Percentiles rank a stretch among this genome's conserved stretches.
Evolutionary conservation across 1,140 invertebrate species (phyloP).

Genomic region (Cotesia chilonis): DNA sequence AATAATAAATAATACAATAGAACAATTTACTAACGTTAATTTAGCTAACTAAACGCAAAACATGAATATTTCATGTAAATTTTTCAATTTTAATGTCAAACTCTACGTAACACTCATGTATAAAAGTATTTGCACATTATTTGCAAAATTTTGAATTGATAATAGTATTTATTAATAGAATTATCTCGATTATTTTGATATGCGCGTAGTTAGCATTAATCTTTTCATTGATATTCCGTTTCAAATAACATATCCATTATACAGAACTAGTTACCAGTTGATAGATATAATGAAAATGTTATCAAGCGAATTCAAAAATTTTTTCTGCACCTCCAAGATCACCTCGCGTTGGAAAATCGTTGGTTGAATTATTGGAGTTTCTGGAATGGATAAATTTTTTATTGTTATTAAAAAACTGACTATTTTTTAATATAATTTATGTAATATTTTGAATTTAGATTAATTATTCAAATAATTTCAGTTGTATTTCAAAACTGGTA

Average conservation of each 20-base stretch:
- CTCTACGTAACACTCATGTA: constrained; percentile 22
- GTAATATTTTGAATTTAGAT: too few relatives aligned
- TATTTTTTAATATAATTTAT: constrained; percentile 8
- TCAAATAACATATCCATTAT: constrained; percentile 8
- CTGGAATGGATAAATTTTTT: constrained; percentile 41
- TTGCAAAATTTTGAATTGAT: background rate
- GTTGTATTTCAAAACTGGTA: too few relatives aligned
- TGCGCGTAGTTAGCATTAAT: constrained; percentile 8
- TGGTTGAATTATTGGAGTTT: constrained; percentile 37
- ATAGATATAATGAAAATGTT: background rate
- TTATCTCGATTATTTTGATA: constrained; percentile 11
- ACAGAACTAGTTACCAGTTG: background rate
- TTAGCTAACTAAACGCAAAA: constrained; percentile 8
- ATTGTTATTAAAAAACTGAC: constrained; percentile 32
- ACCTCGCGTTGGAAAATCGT: constrained; percentile 40
- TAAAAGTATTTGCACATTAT: constrained; percentile 10
- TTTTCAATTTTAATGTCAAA: background rate
- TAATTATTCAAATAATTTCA: too few relatives aligned
- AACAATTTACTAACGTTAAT: constrained; percentile 15
- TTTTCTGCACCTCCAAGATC: constrained; percentile 37
- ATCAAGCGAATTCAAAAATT: constrained; percentile 26
- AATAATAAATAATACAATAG: background rate
- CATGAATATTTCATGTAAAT: background rate
- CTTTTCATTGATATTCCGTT: constrained; percentile 15
- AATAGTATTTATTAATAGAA: background rate